Conservation (phyloP, 2,797 vertebrate species). For the Myiotriccus ornatus region DNA sequence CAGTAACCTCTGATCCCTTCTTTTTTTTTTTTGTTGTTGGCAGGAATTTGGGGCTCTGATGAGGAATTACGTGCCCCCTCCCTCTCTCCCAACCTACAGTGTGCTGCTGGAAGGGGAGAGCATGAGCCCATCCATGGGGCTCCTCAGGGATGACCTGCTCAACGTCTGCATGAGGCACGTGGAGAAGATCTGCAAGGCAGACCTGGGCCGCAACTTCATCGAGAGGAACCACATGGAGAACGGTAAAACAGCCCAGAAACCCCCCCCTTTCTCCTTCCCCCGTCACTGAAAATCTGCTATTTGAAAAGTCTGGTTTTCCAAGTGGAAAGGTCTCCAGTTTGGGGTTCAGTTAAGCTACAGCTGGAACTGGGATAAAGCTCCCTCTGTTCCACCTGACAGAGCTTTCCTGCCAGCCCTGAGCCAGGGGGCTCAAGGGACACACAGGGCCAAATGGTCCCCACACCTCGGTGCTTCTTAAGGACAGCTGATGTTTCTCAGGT, state of each 20-base stretch:
- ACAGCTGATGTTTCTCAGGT: background rate
- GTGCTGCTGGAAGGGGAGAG: conserved; percentile 79
- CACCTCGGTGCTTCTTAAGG: background rate
- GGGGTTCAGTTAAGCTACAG: background rate
- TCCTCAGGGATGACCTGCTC: conserved; percentile 76
- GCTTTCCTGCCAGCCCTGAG: background rate
- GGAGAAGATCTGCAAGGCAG: conserved; percentile 79
- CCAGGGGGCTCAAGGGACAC: background rate
- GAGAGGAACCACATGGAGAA: conserved; percentile 81
- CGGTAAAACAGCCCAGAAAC: conserved; percentile 22
- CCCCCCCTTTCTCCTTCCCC: background rate
- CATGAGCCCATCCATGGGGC: conserved; percentile 76
- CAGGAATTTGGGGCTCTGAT: conserved; percentile 81
- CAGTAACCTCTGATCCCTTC: background rate
- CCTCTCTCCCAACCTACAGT: conserved; percentile 77
- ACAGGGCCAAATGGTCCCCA: background rate
- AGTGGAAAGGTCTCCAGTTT: background rate
- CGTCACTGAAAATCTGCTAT: background rate
- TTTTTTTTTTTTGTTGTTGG: background rate
- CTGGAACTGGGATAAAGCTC: background rate
- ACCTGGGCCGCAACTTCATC: conserved; percentile 77
- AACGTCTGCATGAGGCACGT: conserved; percentile 78
- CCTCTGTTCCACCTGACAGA: background rate
- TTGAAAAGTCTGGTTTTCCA: background rate
- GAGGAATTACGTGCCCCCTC: conserved; percentile 77